phyloP scores from a whole-genome alignment of 2,797 vertebrate species.

The Pangasius krempfi region DNA sequence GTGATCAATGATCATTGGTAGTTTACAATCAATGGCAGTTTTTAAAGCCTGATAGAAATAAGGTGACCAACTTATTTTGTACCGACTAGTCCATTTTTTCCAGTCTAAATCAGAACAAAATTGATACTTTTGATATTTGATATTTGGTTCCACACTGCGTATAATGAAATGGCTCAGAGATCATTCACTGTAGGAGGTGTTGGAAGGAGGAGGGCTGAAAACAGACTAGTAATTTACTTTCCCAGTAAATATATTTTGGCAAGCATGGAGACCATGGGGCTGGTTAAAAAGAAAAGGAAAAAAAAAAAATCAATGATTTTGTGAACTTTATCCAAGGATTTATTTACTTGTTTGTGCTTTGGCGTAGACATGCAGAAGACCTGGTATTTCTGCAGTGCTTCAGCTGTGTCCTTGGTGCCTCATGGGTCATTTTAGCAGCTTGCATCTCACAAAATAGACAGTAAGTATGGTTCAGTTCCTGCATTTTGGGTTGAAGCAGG shows the following conservation, averaged over 20 bases:
- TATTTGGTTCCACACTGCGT: not conserved
- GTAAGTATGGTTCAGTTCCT: not conserved
- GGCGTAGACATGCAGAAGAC: not conserved
- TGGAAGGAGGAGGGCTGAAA: not conserved
- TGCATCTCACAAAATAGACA: not conserved
- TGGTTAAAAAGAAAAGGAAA: not conserved
- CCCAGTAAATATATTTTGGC: not conserved
- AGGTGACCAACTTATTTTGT: not conserved
- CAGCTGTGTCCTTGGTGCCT: not conserved
- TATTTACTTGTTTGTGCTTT: not conserved
- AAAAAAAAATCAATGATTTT: not conserved
- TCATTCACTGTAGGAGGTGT: not conserved
- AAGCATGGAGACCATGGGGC: not conserved
- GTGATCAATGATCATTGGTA: not conserved
- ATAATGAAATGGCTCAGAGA: not conserved
- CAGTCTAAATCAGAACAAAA: not conserved
- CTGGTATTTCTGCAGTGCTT: not conserved
- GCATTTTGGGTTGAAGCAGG: not conserved
- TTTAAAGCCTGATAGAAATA: not conserved
- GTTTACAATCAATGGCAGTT: not conserved
- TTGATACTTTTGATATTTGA: not conserved
- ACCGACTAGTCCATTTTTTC: not conserved
- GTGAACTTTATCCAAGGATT: not conserved
- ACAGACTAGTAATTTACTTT: not conserved
- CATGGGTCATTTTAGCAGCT: not conserved